These are phyloP conservation scores for Caloenas nicobarica DNA, from an alignment of 2,113 vertebrate genomes.

Conservation along the genomic window DNA sequence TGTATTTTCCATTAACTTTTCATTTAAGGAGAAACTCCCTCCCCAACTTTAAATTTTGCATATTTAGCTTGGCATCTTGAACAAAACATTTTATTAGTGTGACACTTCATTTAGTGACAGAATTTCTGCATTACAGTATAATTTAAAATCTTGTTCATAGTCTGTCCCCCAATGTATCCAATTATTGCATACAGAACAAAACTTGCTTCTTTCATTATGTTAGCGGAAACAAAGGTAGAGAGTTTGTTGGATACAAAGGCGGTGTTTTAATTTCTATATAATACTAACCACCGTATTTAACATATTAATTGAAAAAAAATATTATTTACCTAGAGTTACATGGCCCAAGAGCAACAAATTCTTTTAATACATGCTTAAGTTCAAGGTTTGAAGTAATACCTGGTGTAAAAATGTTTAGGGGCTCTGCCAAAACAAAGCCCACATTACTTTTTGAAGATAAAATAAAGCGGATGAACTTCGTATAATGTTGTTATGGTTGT, in stretches of 20 bases:
- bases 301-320: not conserved
- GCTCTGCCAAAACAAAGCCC: constrained; percentile 5
- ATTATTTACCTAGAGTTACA: not conserved
- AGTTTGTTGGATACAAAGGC: not conserved
- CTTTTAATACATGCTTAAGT: not conserved
- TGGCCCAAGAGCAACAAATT: constrained; percentile 1
- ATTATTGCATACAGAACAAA: not conserved
- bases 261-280: not conserved
- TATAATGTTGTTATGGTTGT: constrained; percentile 5
- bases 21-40: not conserved
- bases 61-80: not conserved
- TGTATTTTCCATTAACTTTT: not conserved
- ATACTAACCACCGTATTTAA: not conserved
- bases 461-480: not conserved
- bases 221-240: not conserved
- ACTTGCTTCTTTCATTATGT: not conserved
- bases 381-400: not conserved
- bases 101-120: not conserved
- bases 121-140: not conserved
- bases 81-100: not conserved
- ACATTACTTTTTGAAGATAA: not conserved
- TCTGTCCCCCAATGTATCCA: not conserved
- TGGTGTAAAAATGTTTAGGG: not conserved
- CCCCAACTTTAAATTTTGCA: not conserved
- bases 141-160: not conserved